Evolutionary conservation across 1,140 invertebrate species (phyloP), one percentile per base, ranked within the genome.

Genomic region (Brevipalpus yothersi): DNA sequence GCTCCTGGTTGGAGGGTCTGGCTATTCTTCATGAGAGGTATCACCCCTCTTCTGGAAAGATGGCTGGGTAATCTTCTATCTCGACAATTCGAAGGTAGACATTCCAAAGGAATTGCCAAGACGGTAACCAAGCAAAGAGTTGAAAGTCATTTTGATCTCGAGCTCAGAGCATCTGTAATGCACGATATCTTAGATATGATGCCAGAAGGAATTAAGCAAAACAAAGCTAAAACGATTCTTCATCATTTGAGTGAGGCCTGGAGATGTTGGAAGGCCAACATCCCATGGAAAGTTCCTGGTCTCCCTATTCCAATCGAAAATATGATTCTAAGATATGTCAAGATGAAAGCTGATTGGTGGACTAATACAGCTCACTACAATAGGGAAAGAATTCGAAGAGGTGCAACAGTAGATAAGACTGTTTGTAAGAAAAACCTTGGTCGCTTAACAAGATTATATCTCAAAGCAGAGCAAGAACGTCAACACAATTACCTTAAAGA

Each of bases 321-420:
- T 72, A 99, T 99, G 94, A 99, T 99, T 65, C 77, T 99, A 19
- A 79, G 95, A 49, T 99, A 97, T 72, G 94, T 99, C 0, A 99
- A 99, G 72, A 97, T 97, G 82, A 99, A 99, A 71, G 94, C 95
- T 0, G 95, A 99, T 72, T 99, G 95, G 95, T 99, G 95, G 95
- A 99, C 95, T 0, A 99, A 98, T 72, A 99, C 95, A 0, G 94
- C 94, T 2, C 95, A 99, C 74, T 99, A 99, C 71, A 99, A 99
- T 74, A 78, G 95, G 31, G 95, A 99, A 72, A 77, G 95, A 65
- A 92, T 94, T 49, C 77, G 88, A 1, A 78, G 87, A 61, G 88
- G 88, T 43, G 88, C 87, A 17, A 93, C 88, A 1, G 93, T 98
- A 19, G 94, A 99, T 70, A 99, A 99, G 72, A 99, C 95, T 1